phyloP scores from a whole-genome alignment of 1,140 invertebrate species.

The Drosophila ercepeae region DNA sequence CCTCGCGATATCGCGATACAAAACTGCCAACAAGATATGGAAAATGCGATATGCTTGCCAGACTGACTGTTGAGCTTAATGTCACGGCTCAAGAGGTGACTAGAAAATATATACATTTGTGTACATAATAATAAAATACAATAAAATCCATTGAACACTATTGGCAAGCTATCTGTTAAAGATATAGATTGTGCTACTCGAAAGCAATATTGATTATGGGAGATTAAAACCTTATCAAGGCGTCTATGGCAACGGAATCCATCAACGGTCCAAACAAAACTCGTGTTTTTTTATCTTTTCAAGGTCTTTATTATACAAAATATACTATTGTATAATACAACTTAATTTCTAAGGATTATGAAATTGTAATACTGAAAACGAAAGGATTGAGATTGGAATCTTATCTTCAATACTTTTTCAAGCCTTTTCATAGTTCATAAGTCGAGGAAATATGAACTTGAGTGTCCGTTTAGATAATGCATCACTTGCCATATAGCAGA shows the following conservation, averaged over 20 bases:
- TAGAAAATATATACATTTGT: not conserved
- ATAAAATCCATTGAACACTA: not conserved
- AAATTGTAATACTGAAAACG: not conserved
- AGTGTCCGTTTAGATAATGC: conserved; percentile 20
- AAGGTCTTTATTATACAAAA: not conserved
- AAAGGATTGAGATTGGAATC: not conserved
- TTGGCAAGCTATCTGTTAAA: not conserved
- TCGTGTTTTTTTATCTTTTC: not conserved
- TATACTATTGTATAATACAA: not conserved
- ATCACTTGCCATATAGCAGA: conserved; percentile 8
- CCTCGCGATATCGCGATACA: conserved; percentile 39
- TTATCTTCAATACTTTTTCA: not conserved
- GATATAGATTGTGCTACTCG: not conserved
- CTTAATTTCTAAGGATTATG: too few species aligned
- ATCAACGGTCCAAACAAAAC: not conserved
- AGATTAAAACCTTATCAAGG: not conserved
- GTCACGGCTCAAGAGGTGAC: conserved; percentile 17
- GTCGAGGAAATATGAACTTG: conserved; percentile 22
- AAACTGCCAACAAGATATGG: conserved; percentile 38
- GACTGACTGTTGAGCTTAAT: conserved; percentile 50
- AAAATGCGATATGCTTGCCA: conserved; percentile 44
- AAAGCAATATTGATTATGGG: not conserved
- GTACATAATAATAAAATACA: too few species aligned
- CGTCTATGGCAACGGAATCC: too few species aligned
- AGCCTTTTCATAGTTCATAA: not conserved